These are phyloP conservation scores for Euclidia mi DNA, from an alignment of 2,888 invertebrate species.

Conservation along the genomic window DNA sequence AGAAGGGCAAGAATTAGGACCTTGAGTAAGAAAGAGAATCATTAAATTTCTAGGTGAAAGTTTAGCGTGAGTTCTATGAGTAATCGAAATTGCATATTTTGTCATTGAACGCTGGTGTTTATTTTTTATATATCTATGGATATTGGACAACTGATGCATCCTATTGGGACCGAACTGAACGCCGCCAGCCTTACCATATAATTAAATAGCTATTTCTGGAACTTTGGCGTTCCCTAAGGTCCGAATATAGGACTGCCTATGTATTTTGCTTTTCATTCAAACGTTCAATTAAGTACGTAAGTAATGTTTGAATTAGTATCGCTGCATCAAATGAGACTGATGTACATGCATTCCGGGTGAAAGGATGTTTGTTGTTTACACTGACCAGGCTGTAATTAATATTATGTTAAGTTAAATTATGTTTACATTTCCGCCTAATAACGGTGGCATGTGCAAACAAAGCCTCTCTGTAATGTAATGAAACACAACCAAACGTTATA, in stretches of 20 bases:
- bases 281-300: no score
- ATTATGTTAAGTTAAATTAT: conserved; percentile 21
- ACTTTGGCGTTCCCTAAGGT: conserved; percentile 7
- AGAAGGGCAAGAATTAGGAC: no score
- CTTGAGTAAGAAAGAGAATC: no score
- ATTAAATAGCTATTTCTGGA: conserved; percentile 40
- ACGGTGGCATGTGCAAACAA: not conserved
- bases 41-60: no score
- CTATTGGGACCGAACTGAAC: conserved; percentile 53
- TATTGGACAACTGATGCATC: conserved; percentile 72
- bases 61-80: no score
- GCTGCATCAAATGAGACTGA: conserved; percentile 6
- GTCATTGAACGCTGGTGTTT: no score
- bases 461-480: not conserved
- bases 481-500: not conserved
- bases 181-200: conserved; percentile 37
- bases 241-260: not conserved
- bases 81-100: no score
- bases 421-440: conserved; percentile 17
- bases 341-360: conserved; percentile 2
- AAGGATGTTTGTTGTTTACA: conserved; percentile 16
- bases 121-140: no score
- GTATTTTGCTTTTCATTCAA: no score
- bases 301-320: conserved; percentile 3
- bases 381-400: conserved; percentile 18